A percentile compares a stretch with the other conserved stretches of the same genome.
phyloP scores from a whole-genome alignment of 2,888 invertebrate species.

The Brachypalpus laphriformis region DNA sequence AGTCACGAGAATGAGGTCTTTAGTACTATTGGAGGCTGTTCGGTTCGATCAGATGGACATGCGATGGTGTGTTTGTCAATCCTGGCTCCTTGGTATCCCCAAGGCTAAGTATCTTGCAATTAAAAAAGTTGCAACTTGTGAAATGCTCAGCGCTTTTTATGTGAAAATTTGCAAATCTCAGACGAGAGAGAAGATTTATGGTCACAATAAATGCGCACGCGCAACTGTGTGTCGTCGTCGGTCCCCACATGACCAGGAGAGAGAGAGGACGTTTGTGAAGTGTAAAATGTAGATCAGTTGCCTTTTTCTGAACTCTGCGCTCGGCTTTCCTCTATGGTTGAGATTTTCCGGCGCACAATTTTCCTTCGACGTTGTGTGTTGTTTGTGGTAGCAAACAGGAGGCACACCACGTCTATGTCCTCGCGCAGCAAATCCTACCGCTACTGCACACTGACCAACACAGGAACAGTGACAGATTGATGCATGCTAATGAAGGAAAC shows the following conservation, averaged over 20 bases:
- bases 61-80: slow-evolving; percentile 68
- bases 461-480: slow-evolving; percentile 65
- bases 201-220: slow-evolving; percentile 58
- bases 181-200: slow-evolving; percentile 58
- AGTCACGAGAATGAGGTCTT: slow-evolving; percentile 47
- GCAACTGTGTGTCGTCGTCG: not conserved
- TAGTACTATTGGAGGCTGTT: not conserved
- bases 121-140: slow-evolving; percentile 29
- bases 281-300: slow-evolving; percentile 24
- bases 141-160: slow-evolving; percentile 16
- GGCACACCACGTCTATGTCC: slow-evolving; percentile 59
- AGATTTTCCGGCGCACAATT: slow-evolving; percentile 43
- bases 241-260: not conserved
- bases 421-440: slow-evolving; percentile 24
- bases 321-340: slow-evolving; percentile 24
- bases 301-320: not conserved
- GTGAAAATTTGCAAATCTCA: slow-evolving; percentile 46
- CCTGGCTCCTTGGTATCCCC: slow-evolving; percentile 12
- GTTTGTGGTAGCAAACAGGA: slow-evolving; percentile 44
- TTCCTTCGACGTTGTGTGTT: slow-evolving; percentile 35
- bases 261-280: slow-evolving; percentile 30
- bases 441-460: slow-evolving; percentile 15
- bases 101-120: slow-evolving; percentile 31
- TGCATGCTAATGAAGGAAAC: slow-evolving; percentile 69
- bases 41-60: slow-evolving; percentile 52